Evolutionary conservation across 2,113 vertebrate genomes (phyloP).

Genomic region (Ploceus nigricollis): DNA sequence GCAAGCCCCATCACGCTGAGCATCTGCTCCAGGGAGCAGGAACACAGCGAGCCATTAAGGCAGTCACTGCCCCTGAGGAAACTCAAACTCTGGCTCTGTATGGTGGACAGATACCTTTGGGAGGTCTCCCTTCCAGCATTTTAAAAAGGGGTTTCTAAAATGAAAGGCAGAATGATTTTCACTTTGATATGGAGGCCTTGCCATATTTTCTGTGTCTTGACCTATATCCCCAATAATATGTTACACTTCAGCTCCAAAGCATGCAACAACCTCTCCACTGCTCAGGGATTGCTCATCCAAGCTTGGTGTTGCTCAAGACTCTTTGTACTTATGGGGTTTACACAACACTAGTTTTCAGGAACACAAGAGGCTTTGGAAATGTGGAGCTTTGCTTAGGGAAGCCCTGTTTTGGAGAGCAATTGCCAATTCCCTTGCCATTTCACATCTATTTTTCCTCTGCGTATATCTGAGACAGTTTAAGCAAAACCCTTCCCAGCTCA

Average conservation of each 20-base stretch:
- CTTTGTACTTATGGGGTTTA: not conserved
- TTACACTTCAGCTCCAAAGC: not conserved
- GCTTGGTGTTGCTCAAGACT: not conserved
- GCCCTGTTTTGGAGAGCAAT: not conserved
- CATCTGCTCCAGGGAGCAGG: not conserved
- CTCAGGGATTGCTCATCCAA: not conserved
- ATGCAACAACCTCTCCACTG: not conserved
- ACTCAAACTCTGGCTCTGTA: not conserved
- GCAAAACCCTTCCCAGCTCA: not conserved
- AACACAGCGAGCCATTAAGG: not conserved
- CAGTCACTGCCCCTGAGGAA: not conserved
- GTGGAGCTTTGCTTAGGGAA: not conserved
- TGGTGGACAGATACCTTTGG: not conserved
- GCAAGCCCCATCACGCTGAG: slow-evolving; percentile 1
- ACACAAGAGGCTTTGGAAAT: not conserved
- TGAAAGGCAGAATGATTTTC: not conserved
- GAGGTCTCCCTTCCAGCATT: not conserved
- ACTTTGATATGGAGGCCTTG: not conserved
- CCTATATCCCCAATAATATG: not conserved
- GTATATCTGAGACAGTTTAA: not conserved
- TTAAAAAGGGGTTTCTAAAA: not conserved
- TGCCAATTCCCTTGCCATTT: not conserved
- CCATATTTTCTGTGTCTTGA: not conserved
- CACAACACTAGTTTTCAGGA: not conserved
- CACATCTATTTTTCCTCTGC: not conserved